Percentiles rank a stretch among this genome's conserved stretches.
Conservation (phyloP, 1,140 invertebrate species). For the Aleiodes sp. region DNA sequence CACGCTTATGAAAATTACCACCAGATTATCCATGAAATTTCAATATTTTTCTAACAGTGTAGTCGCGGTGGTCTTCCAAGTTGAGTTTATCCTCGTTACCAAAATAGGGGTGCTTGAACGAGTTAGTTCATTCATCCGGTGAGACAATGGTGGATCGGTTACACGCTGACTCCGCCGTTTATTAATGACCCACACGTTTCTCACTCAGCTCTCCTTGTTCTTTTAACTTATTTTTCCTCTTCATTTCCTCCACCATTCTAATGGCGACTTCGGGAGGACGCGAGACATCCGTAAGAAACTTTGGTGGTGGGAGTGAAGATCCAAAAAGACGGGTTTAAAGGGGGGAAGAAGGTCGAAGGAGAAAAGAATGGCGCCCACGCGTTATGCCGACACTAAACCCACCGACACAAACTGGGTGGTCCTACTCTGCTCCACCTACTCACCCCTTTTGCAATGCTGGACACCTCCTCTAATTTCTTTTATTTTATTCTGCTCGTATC, state of each 20-base stretch:
- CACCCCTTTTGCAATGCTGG: slow-evolving; percentile 51
- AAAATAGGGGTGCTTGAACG: slow-evolving; percentile 28
- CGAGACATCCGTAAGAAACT: slow-evolving; percentile 18
- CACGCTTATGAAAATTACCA: no score
- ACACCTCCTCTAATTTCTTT: slow-evolving; percentile 23
- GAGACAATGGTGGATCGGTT: slow-evolving; percentile 56
- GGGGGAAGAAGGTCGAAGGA: slow-evolving; percentile 48
- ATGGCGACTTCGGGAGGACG: slow-evolving; percentile 36
- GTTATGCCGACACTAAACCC: slow-evolving; percentile 62
- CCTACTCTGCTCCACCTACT: slow-evolving; percentile 56
- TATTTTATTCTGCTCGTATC: slow-evolving; percentile 11
- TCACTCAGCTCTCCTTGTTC: slow-evolving; percentile 9
- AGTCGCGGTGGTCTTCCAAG: slow-evolving; percentile 2
- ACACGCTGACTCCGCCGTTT: slow-evolving; percentile 53
- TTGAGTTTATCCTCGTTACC: slow-evolving; percentile 12
- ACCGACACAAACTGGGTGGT: slow-evolving; percentile 66
- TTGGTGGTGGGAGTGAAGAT: slow-evolving; percentile 3
- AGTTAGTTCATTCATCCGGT: slow-evolving; percentile 54
- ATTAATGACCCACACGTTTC: slow-evolving; percentile 54
- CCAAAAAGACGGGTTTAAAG: slow-evolving; percentile 26
- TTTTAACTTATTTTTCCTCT: slow-evolving; percentile 8
- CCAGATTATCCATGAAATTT: no score
- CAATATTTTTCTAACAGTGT: no score
- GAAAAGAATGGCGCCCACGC: slow-evolving; percentile 64
- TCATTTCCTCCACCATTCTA: slow-evolving; percentile 16